phyloP scores from a whole-genome alignment of 2,797 vertebrate species.

The Gymnodraco acuticeps region DNA sequence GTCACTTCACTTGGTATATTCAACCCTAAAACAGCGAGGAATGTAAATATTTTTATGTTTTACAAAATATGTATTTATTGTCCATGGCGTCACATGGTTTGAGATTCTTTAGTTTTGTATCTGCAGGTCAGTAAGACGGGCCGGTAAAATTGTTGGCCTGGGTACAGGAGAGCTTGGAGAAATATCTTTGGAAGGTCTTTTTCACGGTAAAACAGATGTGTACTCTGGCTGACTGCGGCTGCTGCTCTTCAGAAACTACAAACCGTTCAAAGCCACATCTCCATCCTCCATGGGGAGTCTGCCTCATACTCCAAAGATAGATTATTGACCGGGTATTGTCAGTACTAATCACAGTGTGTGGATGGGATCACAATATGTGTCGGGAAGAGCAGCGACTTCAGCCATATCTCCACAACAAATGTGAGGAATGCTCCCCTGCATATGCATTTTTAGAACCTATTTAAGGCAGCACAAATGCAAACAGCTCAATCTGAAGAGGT shows the following conservation, averaged over 20 bases:
- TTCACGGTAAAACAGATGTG: neutral
- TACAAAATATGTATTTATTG: too few relatives aligned
- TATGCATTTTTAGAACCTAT: neutral
- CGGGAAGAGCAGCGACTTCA: neutral
- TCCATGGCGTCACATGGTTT: too few relatives aligned
- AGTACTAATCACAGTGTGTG: neutral
- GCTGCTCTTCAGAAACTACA: neutral
- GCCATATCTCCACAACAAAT: neutral
- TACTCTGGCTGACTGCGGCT: constrained; percentile 8
- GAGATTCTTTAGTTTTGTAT: constrained; percentile 9
- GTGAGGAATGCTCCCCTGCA: too few relatives aligned
- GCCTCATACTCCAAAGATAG: neutral
- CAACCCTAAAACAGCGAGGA: neutral
- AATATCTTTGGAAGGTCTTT: neutral
- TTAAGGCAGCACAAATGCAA: neutral
- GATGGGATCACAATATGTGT: neutral
- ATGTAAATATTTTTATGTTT: too few relatives aligned
- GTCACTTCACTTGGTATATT: neutral
- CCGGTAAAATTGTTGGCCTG: neutral
- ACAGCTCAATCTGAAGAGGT: neutral
- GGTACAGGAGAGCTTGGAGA: neutral
- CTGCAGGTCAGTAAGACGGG: neutral
- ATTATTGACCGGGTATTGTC: neutral
- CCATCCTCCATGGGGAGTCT: neutral
- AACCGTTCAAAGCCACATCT: constrained; percentile 8